Evolutionary conservation across 1,140 invertebrate species (phyloP).

Genomic region (Hypsibius dujardini): DNA sequence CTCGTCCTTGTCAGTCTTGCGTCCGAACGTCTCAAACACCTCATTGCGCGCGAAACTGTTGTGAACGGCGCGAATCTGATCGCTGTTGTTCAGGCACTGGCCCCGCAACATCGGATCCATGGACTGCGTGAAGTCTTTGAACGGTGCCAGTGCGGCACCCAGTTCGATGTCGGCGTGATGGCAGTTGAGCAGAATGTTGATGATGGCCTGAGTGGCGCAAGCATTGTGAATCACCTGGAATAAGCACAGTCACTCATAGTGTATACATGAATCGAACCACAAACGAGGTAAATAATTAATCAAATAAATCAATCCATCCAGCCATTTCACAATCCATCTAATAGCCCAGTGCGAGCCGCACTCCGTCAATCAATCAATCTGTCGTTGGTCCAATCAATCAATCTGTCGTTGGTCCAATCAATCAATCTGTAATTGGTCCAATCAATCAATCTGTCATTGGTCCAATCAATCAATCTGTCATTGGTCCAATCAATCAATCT

Average conservation of each 20-base stretch:
- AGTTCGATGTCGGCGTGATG: conserved; percentile 65
- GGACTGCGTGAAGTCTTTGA: conserved; percentile 73
- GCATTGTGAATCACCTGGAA: conserved; percentile 89
- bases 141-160: conserved; percentile 65
- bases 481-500: too few relatives aligned
- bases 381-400: too few relatives aligned
- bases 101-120: conserved; percentile 56
- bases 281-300: neutral
- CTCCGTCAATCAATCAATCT: too few relatives aligned
- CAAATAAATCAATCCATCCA: neutral
- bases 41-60: conserved; percentile 80
- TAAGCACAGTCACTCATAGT: neutral
- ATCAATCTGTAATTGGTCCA: too few relatives aligned
- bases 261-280: conserved; percentile 19
- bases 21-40: conserved; percentile 75
- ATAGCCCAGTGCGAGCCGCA: neutral
- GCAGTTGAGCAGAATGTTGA: conserved; percentile 82
- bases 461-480: too few relatives aligned
- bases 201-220: conserved; percentile 93
- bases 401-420: too few relatives aligned
- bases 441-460: too few relatives aligned
- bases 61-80: conserved; percentile 79
- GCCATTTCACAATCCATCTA: neutral
- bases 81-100: conserved; percentile 80
- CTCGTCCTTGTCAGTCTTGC: conserved; percentile 60